Evolutionary conservation across 2,113 vertebrate genomes (phyloP).

Genomic region (Ellobius talpinus): DNA sequence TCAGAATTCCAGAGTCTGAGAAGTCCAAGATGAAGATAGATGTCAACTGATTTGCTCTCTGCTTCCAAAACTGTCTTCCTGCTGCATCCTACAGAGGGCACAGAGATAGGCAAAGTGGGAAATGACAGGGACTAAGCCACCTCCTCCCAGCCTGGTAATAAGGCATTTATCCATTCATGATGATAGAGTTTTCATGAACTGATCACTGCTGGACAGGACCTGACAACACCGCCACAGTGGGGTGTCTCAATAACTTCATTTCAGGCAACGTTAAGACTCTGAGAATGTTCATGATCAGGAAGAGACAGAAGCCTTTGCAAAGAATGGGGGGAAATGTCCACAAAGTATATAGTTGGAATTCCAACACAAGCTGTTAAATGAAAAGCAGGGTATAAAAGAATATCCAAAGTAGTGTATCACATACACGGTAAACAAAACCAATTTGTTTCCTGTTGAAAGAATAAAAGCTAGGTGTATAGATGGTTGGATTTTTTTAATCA

Average conservation of each 20-base stretch:
- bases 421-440: background rate
- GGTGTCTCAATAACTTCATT: background rate
- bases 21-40: background rate
- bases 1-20: background rate
- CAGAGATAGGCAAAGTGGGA: background rate
- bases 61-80: background rate
- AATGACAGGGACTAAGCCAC: background rate
- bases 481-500: background rate
- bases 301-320: background rate
- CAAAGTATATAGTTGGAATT: background rate
- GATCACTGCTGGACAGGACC: background rate
- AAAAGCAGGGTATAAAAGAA: slow-evolving; percentile 1
- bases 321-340: background rate
- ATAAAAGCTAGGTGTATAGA: background rate
- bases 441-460: background rate
- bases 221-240: background rate
- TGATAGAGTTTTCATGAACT: background rate
- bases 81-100: background rate
- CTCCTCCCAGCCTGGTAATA: background rate
- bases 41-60: background rate
- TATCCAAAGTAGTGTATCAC: background rate
- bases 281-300: background rate
- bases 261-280: background rate
- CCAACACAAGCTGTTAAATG: background rate
- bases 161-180: background rate